These are phyloP conservation scores for Delphinapterus leucas DNA, from an alignment of 2,113 vertebrate genomes.

Conservation along the genomic window DNA sequence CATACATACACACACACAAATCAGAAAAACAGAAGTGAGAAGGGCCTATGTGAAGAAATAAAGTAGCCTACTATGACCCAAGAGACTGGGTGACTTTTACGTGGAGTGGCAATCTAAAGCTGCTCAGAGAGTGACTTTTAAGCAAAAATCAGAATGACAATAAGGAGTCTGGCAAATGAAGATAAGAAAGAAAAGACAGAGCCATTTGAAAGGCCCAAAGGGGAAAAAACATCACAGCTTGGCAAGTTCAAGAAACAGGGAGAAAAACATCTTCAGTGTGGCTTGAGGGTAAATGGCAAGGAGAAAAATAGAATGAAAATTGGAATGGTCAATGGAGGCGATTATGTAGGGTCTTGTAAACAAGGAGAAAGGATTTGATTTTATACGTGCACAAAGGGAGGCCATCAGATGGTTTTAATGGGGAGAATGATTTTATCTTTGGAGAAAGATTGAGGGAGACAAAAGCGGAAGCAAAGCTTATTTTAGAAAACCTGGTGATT, in stretches of 20 bases:
- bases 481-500: neutral
- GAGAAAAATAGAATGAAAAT: neutral
- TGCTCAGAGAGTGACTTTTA: neutral
- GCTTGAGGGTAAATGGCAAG: constrained; percentile 1
- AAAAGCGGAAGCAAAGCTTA: neutral
- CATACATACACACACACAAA: neutral
- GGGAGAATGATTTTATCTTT: neutral
- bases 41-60: neutral
- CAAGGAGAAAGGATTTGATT: neutral
- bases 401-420: neutral
- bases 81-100: neutral
- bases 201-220: neutral
- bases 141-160: constrained; percentile 17
- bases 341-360: neutral
- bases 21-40: neutral
- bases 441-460: neutral
- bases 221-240: neutral
- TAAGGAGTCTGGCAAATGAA: neutral
- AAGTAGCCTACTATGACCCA: neutral
- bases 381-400: neutral
- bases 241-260: neutral
- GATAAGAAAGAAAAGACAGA: constrained; percentile 37
- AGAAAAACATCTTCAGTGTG: neutral
- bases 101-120: neutral
- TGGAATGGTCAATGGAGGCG: neutral